phyloP scores from a whole-genome alignment of 2,888 invertebrate genomes.

The Netelia fuscicornis region DNA sequence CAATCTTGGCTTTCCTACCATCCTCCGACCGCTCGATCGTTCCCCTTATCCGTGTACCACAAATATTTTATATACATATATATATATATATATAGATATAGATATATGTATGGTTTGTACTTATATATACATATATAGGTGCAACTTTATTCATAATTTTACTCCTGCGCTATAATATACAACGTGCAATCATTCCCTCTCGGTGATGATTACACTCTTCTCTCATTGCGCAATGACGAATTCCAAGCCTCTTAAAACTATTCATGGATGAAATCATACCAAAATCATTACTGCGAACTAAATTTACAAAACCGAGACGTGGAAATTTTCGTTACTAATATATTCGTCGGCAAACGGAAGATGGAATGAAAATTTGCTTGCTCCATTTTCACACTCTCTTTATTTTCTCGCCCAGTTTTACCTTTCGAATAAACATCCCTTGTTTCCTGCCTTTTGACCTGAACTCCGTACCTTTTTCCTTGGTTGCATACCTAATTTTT shows the following conservation, averaged over 20 bases:
- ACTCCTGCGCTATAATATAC: conserved; percentile 24
- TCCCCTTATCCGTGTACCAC: conserved; percentile 34
- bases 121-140: too few species aligned
- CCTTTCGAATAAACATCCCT: neutral
- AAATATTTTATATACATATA: conserved; percentile 25
- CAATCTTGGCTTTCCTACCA: conserved; percentile 56
- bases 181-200: conserved; percentile 30
- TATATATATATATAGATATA: neutral
- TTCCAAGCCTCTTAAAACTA: conserved; percentile 26
- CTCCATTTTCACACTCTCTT: neutral
- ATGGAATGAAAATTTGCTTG: conserved; percentile 1
- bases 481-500: conserved; percentile 21
- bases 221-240: conserved; percentile 55
- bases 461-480: conserved; percentile 10
- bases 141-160: conserved; percentile 16
- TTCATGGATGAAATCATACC: neutral
- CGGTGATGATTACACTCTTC: conserved; percentile 22
- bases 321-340: neutral
- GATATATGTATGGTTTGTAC: too few species aligned
- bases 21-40: conserved; percentile 21
- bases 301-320: neutral
- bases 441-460: conserved; percentile 39
- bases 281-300: neutral
- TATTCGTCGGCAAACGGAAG: neutral
- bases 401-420: neutral